Evolutionary conservation across 2,797 vertebrate species (phyloP), one percentile per base, ranked within the genome.

Genomic region (Semotilus atromaculatus): DNA sequence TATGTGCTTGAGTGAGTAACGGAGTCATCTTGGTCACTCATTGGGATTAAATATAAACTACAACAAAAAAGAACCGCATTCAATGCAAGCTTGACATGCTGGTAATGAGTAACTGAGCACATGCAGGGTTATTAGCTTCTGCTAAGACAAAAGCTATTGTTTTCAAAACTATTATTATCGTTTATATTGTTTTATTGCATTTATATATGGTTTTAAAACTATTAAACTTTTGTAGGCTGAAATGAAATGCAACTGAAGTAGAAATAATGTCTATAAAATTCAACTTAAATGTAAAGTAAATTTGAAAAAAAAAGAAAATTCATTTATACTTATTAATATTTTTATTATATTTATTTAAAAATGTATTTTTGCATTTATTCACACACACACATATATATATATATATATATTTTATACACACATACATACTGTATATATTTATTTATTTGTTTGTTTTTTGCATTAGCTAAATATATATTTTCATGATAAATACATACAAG

Each of bases 21-120:
- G 18, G 38, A 45, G 7, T 75, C 81, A 75, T 80, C 62, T 5
- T 85, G 75, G 71, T 83, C 64, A 85, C 51, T 26, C 5, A 48
- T 79, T 86, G 45, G 18, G 80, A 68, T 89, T 89, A 89, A 88
- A 81, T 72, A 87, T 84, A 79, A 85, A 88, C 88, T 18, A 3
- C 64, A n/a, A 81, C 21, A 67, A 23, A 71, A 85, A 86, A 67
- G 64, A 18, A 18, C 26, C 18, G 11, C 18, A 66, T 64, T 55
- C 26, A 31, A 68, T 40, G 31, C 84, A 58, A 86, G 31, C 70
- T 1, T 26, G 36, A 86, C 13, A 16, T 89, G 91, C 94, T 89
- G 91, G 89, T 85, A 72, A 89, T 86, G 75, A 55, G 58, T 58
- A 67, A 78, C 73, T 23, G n/a, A 23, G 62, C 60, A 64, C n/a